These are phyloP conservation scores for Germaria angustata DNA, from an alignment of 2,888 invertebrate species.

Conservation along the genomic window DNA sequence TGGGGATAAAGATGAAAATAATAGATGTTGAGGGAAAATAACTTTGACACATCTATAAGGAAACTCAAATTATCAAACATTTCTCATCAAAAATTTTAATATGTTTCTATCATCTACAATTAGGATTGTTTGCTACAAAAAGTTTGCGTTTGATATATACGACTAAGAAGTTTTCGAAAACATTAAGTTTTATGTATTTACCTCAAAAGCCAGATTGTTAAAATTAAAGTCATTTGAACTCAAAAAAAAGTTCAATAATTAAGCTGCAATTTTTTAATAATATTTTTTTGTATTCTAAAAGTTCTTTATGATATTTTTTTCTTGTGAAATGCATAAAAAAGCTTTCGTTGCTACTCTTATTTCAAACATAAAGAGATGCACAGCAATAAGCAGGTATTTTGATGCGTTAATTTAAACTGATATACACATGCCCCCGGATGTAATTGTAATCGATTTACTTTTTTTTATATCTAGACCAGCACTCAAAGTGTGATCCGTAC, in stretches of 20 bases:
- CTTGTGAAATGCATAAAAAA: no score
- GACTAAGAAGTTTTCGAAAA: slow-evolving; percentile 48
- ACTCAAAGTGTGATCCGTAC: no score
- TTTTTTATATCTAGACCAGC: no score
- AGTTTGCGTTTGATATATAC: slow-evolving; percentile 50
- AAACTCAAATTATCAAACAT: slow-evolving; percentile 58
- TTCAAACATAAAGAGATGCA: no score
- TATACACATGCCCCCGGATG: no score
- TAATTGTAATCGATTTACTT: no score
- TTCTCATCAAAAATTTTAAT: slow-evolving; percentile 49
- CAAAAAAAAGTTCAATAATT: slow-evolving; percentile 23
- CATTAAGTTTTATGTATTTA: background rate
- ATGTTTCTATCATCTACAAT: slow-evolving; percentile 11
- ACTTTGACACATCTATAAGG: slow-evolving; percentile 53
- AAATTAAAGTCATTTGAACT: background rate
- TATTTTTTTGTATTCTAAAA: no score
- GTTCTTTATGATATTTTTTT: background rate
- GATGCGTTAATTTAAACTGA: no score
- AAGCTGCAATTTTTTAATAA: slow-evolving; percentile 8
- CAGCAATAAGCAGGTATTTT: no score
- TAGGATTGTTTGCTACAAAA: background rate
- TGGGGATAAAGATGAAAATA: background rate
- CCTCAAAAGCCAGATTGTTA: slow-evolving; percentile 30
- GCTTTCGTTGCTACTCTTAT: no score
- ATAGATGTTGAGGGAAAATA: slow-evolving; percentile 33